Percentiles rank a stretch among this genome's conserved stretches.
Evolutionary conservation across 2,888 invertebrate genomes (phyloP).

Genomic region (Agonum fuliginosum): DNA sequence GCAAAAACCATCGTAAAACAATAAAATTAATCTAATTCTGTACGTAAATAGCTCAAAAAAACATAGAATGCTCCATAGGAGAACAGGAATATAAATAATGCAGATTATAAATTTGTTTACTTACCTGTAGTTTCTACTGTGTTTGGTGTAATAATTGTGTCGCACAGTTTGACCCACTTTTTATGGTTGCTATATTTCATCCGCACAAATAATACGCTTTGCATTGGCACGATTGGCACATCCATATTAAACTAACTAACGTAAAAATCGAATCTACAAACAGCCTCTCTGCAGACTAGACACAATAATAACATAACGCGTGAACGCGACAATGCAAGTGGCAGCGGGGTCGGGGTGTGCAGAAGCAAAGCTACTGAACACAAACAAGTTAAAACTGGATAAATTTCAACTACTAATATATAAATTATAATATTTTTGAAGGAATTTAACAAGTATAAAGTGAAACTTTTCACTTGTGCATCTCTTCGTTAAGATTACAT

Average conservation of each 20-base stretch:
- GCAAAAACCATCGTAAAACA: too few relatives aligned
- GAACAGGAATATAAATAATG: too few relatives aligned
- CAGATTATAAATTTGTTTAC: neutral
- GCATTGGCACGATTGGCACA: too few relatives aligned
- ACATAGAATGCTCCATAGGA: too few relatives aligned
- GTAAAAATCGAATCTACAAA: neutral
- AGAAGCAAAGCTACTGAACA: neutral
- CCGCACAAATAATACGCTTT: neutral
- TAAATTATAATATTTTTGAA: neutral
- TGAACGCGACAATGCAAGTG: neutral
- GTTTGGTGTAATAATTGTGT: neutral
- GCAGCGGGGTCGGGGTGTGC: neutral
- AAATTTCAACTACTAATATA: neutral
- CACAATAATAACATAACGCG: too few relatives aligned
- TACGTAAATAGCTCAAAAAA: too few relatives aligned
- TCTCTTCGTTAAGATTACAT: neutral
- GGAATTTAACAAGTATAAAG: neutral
- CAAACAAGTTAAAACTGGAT: neutral
- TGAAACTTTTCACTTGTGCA: neutral
- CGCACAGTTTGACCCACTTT: neutral
- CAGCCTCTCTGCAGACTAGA: neutral
- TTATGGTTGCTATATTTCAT: neutral
- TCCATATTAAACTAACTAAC: neutral
- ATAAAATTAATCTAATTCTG: too few relatives aligned
- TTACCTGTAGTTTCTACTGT: constrained; percentile 6